Conservation (phyloP, 2,888 invertebrate species). For the Biston stratarius region DNA sequence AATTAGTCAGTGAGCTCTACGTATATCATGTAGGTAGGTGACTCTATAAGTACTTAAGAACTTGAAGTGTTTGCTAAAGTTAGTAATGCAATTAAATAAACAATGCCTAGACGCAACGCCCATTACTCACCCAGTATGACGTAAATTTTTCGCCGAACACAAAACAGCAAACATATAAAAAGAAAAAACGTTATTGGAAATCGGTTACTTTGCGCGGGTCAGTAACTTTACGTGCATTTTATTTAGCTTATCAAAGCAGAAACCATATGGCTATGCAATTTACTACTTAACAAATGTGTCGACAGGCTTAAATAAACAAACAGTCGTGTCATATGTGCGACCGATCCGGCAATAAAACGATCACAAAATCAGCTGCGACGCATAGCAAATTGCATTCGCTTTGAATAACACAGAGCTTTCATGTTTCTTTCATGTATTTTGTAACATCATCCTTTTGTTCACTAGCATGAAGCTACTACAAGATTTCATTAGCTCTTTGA, state of each 20-base stretch:
- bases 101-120: slow-evolving; percentile 40
- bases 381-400: slow-evolving; percentile 38
- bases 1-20: slow-evolving; percentile 10
- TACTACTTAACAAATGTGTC: slow-evolving; percentile 40
- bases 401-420: slow-evolving; percentile 37
- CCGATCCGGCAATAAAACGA: slow-evolving; percentile 44
- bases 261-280: slow-evolving; percentile 32
- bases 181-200: slow-evolving; percentile 47
- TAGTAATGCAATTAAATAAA: slow-evolving; percentile 39
- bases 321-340: slow-evolving; percentile 43
- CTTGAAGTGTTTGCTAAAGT: slow-evolving; percentile 23
- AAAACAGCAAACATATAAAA: slow-evolving; percentile 46
- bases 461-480: neutral
- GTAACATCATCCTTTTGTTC: neutral
- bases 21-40: neutral
- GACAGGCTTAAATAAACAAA: slow-evolving; percentile 45
- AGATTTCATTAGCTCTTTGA: neutral
- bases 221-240: slow-evolving; percentile 43
- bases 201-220: slow-evolving; percentile 53
- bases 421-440: slow-evolving; percentile 17
- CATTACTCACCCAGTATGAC: slow-evolving; percentile 50
- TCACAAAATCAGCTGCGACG: slow-evolving; percentile 46
- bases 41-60: neutral
- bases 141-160: slow-evolving; percentile 48
- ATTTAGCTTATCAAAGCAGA: slow-evolving; percentile 31